Base-by-base conservation (phyloP, 1,140 invertebrate genomes). In the Elysia chlorotica region DNA sequence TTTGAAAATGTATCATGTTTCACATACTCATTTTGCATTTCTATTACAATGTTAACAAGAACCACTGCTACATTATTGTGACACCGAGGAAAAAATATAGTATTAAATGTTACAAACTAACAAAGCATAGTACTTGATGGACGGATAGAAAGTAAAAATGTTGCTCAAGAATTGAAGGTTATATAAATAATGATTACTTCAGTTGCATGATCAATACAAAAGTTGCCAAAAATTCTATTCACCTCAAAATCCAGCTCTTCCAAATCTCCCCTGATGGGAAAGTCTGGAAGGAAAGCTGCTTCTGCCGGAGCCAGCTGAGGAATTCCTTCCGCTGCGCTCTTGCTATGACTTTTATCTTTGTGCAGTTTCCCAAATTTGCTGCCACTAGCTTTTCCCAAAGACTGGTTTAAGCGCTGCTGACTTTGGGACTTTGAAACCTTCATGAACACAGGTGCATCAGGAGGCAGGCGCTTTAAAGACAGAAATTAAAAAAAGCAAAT, bases 211-310 rank as follows among this genome's bases (percentile, higher is more conserved):
- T n/a, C n/a, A n/a, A n/a, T n/a, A n/a, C n/a, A n/a, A n/a, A n/a
- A n/a, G n/a, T n/a, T n/a, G n/a, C n/a, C n/a, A n/a, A n/a, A n/a
- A n/a, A n/a, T n/a, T n/a, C n/a, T n/a, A 75, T 65, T 80, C 67
- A 87, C 86, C 79, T 87, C 81, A 85, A 85, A 88, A 71, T 85
- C 79, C 17, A 79, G 73, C 81, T 92, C 90, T 30, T 91, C 86
- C 30, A 91, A 82, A 67, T 90, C 86, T 76, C 89, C 89, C 75
- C 89, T 90, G 30, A 93, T 90, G 81, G 92, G 91, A 86, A 95
- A 96, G 86, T 94, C 92, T 71, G 94, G 93, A 53, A 95, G 87
- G 87, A 96, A 96, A 65, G 93, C 89, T 1, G 92, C 90, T 85
- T 95, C 93, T 65, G 91, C 90, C 73, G 91, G 89, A 56, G 92